phyloP scores from a whole-genome alignment of 2,888 invertebrate genomes.

The Athalia circularis region DNA sequence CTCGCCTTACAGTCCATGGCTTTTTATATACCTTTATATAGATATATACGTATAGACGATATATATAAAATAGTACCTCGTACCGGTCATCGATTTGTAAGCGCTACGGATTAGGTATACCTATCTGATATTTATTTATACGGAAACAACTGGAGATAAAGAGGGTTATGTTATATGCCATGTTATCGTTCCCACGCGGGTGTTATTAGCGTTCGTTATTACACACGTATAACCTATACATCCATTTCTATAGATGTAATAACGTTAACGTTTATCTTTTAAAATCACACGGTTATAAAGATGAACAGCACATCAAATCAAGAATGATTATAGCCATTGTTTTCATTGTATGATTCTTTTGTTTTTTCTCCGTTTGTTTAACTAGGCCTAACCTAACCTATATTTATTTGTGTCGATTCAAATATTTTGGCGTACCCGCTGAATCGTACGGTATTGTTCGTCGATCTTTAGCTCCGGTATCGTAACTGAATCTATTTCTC shows the following conservation, averaged over 20 bases:
- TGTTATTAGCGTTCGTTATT: constrained; percentile 16
- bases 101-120: not conserved
- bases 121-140: constrained; percentile 9
- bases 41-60: not conserved
- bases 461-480: too few species aligned
- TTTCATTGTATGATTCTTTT: too few species aligned
- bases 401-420: too few species aligned
- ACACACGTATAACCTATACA: not conserved
- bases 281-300: too few species aligned
- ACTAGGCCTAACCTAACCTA: too few species aligned
- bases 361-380: too few species aligned
- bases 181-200: not conserved
- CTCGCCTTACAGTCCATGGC: not conserved
- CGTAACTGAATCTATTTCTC: too few species aligned
- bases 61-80: not conserved
- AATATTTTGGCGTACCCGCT: too few species aligned
- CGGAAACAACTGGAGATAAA: constrained; percentile 26
- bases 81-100: constrained; percentile 8
- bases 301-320: too few species aligned
- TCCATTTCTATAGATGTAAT: not conserved
- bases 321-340: too few species aligned
- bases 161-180: not conserved
- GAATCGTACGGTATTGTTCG: too few species aligned
- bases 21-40: not conserved
- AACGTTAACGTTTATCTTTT: not conserved